Evolutionary conservation across 1,140 invertebrate species (phyloP), one percentile per base, ranked within the genome.

Genomic region (Brachionus rubens): DNA sequence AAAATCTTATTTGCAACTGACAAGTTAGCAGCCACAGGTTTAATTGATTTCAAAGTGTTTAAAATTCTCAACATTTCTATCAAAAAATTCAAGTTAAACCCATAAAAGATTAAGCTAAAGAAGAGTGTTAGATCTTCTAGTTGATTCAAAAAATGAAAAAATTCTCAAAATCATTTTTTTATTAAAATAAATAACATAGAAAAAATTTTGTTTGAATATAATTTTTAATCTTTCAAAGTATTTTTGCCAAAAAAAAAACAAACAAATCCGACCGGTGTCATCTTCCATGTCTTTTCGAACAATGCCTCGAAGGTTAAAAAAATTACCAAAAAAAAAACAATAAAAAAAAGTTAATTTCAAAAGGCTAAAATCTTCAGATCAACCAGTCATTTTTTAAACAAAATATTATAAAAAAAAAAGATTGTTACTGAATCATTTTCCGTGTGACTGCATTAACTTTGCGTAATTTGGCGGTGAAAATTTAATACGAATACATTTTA

Each of bases 381-480:
- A 62, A 62, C 56, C 56, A 62, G 56, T 33, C n/a, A 14, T 14
- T 16, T 16, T 28, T 19, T n/a, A n/a, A n/a, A n/a, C n/a, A n/a
- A n/a, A n/a, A n/a, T n/a, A n/a, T n/a, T n/a, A n/a, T n/a, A n/a
- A n/a, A n/a, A n/a, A n/a, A 47, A 50, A 70, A 33, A 26, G 26
- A 16, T n/a, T n/a, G n/a, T n/a, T n/a, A n/a, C n/a, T n/a, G n/a
- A n/a, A n/a, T n/a, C n/a, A 72, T 72, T 72, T 72, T 26, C 68
- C 68, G n/a, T 72, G 68, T 4, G 68, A 72, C 26, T 76, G 52
- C 75, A 76, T 91, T 77, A 94, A 85, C 86, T 95, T 95, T 26
- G 91, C 90, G 82, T 94, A 94, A 80, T 90, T 92, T 10, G 93
- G 92, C n/a, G 94, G 93, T n/a, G 93, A 93, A 81, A 95, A 96